Base-by-base conservation (phyloP, 1,140 invertebrate genomes). In the Apis dorsata region DNA sequence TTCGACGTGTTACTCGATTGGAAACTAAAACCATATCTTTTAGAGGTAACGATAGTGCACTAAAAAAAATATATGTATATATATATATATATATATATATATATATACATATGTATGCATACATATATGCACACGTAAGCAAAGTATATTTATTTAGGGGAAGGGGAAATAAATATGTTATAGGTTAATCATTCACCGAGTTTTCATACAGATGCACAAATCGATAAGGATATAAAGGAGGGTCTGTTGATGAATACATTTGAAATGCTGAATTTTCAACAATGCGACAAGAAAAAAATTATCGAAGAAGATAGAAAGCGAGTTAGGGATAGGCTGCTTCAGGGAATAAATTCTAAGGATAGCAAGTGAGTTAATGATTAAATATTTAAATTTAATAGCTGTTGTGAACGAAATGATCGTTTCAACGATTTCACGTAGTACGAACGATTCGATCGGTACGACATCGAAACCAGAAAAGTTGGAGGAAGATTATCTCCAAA, bases 111-210 rank as follows among this genome's bases (percentile, higher is more conserved):
- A 10, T 59, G 19, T 21, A 10, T 21, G 9, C 2, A 11, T 1
- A 0, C 5, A 19, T 17, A 7, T 10, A 59, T 15, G 53, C 2
- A 12, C 2, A 1, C n/a, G 21, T n/a, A 44, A 4, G 34, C 34
- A 44, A 44, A 44, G 34, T 13, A 10, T 44, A 19, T 17, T 66
- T 3, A 13, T 19, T 19, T n/a, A 49, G 65, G 8, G 34, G 1
- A 55, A 66, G 24, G 7, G 17, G 10, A 15, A 28, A 44, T 5
- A 21, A 13, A n/a, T 24, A 79, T 82, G 69, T 74, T 79, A 51
- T 72, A 96, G 96, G 96, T 98, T 2, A 98, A 99, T 93, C 98
- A 98, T 90, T 98, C 97, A 10, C 98, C 98, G 8, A 98, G 98
- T 93, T 98, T 98, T 90, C 97, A 97, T 88, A 98, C 97, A 1